Evolutionary conservation across 1,140 invertebrate species (phyloP).

Genomic region (Drosophila eugracilis): DNA sequence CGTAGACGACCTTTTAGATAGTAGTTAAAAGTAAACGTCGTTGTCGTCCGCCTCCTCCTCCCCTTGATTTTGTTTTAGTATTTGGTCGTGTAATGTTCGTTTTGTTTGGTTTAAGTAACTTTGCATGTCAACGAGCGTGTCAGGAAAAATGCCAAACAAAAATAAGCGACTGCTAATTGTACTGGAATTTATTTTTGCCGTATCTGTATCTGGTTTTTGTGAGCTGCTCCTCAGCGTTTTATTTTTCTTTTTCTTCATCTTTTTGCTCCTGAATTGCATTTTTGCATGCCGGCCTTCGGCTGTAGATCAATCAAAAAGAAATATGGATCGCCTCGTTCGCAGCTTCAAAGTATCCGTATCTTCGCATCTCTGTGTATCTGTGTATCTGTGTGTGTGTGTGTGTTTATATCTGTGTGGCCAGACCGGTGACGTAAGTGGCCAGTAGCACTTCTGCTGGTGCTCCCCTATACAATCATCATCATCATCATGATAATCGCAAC

Average conservation of each 20-base stretch:
- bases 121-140: conserved; percentile 74
- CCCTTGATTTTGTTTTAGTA: conserved; percentile 33
- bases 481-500: conserved; percentile 40
- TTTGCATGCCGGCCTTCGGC: conserved; percentile 80
- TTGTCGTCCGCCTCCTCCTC: conserved; percentile 56
- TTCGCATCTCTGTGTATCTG: conserved; percentile 14
- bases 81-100: conserved; percentile 36
- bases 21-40: conserved; percentile 52
- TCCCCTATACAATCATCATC: conserved; percentile 45
- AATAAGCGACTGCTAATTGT: conserved; percentile 77
- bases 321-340: conserved; percentile 52
- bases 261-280: conserved; percentile 72
- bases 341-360: conserved; percentile 44
- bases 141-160: conserved; percentile 46
- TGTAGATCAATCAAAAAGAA: conserved; percentile 78
- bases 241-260: too few relatives aligned
- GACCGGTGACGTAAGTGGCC: conserved; percentile 47
- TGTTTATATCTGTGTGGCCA: conserved; percentile 24
- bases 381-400: conserved; percentile 12
- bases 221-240: conserved; percentile 56
- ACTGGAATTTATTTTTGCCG: conserved; percentile 68
- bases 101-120: conserved; percentile 69
- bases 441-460: conserved; percentile 33
- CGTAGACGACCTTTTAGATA: conserved; percentile 33
- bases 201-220: conserved; percentile 56